These are phyloP conservation scores for Entomyzon cyanotis DNA, from an alignment of 2,113 vertebrate species.

Conservation along the genomic window DNA sequence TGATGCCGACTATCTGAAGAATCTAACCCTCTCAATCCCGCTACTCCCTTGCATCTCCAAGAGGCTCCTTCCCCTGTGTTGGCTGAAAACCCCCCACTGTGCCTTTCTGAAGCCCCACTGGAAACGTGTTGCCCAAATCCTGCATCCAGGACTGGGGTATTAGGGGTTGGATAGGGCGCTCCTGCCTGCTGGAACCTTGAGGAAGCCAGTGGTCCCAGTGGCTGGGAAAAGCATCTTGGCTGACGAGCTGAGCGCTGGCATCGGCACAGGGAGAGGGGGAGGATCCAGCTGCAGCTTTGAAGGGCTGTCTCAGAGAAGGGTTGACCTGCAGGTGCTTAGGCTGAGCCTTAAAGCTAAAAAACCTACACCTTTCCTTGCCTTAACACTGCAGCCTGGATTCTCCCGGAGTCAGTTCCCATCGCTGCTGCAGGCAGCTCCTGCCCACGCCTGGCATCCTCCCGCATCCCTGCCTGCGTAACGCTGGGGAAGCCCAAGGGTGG, in stretches of 20 bases:
- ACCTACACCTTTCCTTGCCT: not conserved
- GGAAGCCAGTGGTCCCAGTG: accelerated
- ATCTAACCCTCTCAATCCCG: not conserved
- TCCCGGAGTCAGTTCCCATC: not conserved
- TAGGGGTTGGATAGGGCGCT: not conserved
- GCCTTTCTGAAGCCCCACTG: not conserved
- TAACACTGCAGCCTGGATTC: not conserved
- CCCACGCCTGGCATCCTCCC: not conserved
- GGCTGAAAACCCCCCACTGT: accelerated
- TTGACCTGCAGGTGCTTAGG: not conserved
- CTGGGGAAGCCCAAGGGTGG: not conserved
- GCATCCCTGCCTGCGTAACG: not conserved
- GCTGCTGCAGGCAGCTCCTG: not conserved
- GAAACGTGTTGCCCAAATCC: not conserved
- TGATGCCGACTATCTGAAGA: not conserved
- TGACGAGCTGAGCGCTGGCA: not conserved
- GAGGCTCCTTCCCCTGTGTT: not conserved
- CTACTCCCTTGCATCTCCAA: not conserved
- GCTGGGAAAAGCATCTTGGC: not conserved
- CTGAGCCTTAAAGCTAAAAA: not conserved
- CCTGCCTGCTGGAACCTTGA: accelerated
- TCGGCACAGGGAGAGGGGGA: accelerated
- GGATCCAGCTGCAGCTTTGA: not conserved
- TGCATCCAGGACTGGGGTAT: accelerated
- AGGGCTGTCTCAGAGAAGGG: not conserved